Evolutionary conservation across 2,113 vertebrate genomes (phyloP), one percentile per base, ranked within the genome.

Genomic region (Chaenocephalus aceratus): DNA sequence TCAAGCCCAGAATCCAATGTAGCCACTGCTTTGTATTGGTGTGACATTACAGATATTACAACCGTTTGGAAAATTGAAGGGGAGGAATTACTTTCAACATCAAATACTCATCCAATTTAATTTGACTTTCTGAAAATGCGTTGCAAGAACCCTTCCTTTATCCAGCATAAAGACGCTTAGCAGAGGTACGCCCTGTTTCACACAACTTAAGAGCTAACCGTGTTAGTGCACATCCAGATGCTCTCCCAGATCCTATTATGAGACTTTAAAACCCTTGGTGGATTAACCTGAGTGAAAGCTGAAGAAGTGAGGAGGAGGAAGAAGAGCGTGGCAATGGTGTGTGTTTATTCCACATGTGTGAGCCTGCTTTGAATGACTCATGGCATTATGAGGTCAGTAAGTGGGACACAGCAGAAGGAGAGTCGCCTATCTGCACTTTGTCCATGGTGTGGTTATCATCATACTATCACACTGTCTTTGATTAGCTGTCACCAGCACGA

Each of bases 221-320:
- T 51, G 70, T 65, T 75, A 57, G 62, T 15, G 52, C 23, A 68
- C 83, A 87, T 73, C 76, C 63, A 72, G 78, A 61, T 79, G 62
- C 11, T 79, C 63, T 5, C 16, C 3, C n/a, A 81, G 79, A 91
- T 90, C 82, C 87, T 80, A 78, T 90, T 89, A 85, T 72, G 63
- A 61, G 54, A 72, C 34, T 45, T 69, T 54, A 61, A 77, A 74
- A n/a, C 0, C 10, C 61, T 56, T 16, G 49, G 10, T 71, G 88
- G 86, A 83, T 90, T 84, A 88, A 72, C 77, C 78, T 79, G 75
- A 60, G 45, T 63, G 77, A 84, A 79, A 74, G 59, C 72, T 56
- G 79, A 58, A 60, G 53, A 41, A 82, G 67, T 66, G 65, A 18
- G 64, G 10, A 65, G 23, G 81, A 69, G 30, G 81, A 78, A 72